Conservation (phyloP, 2,797 vertebrate genomes). For the Phalloptychus januarius region DNA sequence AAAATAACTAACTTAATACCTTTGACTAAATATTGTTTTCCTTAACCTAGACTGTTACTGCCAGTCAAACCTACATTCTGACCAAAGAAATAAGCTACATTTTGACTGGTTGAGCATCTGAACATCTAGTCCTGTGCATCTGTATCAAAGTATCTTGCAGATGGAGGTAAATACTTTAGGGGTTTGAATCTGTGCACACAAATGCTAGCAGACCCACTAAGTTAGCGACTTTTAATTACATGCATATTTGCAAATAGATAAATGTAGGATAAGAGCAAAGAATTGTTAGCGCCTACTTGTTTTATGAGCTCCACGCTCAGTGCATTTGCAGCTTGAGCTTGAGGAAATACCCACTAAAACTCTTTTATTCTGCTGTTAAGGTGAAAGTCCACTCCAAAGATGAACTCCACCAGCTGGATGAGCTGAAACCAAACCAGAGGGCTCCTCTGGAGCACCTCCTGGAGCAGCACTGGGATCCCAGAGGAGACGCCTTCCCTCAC, state of each 20-base stretch:
- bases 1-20: neutral
- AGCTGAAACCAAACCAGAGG: conserved; percentile 81
- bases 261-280: neutral
- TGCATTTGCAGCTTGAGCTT: neutral
- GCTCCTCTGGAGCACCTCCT: conserved; percentile 75
- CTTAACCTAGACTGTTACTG: neutral
- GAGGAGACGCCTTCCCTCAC: conserved; percentile 71
- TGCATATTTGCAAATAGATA: neutral
- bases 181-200: neutral
- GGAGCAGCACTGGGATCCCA: conserved; percentile 71
- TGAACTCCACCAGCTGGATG: conserved; percentile 80
- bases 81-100: neutral
- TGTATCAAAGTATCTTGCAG: neutral
- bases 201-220: neutral
- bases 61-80: neutral
- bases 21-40: neutral
- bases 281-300: neutral
- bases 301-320: neutral
- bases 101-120: neutral
- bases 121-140: neutral
- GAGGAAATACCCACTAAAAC: neutral
- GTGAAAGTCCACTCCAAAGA: conserved; percentile 76
- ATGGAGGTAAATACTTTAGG: neutral
- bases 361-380: conserved; percentile 17
- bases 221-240: neutral